Base-by-base conservation (phyloP, 1,140 invertebrate genomes). In the Drosophila tropicalis region DNA sequence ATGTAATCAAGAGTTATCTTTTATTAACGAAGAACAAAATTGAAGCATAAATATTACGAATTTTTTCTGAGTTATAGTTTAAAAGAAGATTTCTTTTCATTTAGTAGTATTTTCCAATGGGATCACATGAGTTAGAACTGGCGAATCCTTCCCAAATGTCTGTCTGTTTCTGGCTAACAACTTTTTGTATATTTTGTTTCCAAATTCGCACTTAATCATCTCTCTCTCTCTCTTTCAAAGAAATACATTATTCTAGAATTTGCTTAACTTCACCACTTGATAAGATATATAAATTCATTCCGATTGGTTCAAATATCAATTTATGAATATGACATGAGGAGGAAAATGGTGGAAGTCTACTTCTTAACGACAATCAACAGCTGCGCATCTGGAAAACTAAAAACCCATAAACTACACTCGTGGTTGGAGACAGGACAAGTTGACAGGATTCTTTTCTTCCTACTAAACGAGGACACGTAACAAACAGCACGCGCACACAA, bases 401-500 rank as follows among this genome's bases (percentile, higher is more conserved):
- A 76, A 76, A 65, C 61, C 73, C 58, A 77, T 77, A 77, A 76
- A 57, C 40, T 54, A 62, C 40, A 15, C 57, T 60, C 15, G n/a
- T 12, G 62, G 17, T 39, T 29, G 29, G 29, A 22, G 36, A 34
- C 22, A 6, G 44, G 62, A 63, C 58, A 61, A 25, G 19, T 61
- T 61, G 34, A 25, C 40, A 32, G 32, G 34, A 39, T 6, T 22
- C 32, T 19, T 29, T 17, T 62, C 41, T 17, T 34, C 22, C 12
- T 66, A 36, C 40, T 3, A 7, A 57, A 62, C 62, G 51, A 44
- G 47, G 70, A 76, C 76, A 76, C 61, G 74, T 62, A 77, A 57
- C 73, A 77, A 76, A 76, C 75, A 77, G 74, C 75, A 77, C 75
- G 75, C 67, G 67, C 75, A 77, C 74, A 63, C 74, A 63, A 76